Conservation (phyloP, 2,888 invertebrate genomes). For the Euplagia quadripunctaria region DNA sequence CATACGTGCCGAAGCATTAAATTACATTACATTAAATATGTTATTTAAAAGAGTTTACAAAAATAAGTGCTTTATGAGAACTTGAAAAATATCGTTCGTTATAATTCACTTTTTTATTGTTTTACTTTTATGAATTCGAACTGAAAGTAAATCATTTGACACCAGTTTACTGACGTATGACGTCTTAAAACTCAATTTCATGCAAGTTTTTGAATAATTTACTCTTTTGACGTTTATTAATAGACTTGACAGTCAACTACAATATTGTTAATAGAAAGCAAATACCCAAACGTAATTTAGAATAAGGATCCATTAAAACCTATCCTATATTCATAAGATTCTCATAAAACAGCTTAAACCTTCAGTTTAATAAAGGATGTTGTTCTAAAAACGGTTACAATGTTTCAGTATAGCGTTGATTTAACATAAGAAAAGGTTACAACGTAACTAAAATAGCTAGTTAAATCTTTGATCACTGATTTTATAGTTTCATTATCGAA, state of each 20-base stretch:
- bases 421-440: slow-evolving; percentile 11
- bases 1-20: too few relatives aligned
- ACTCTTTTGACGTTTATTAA: not conserved
- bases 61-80: too few relatives aligned
- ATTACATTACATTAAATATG: too few relatives aligned
- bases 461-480: slow-evolving; percentile 28
- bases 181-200: too few relatives aligned
- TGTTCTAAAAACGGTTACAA: slow-evolving; percentile 13
- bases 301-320: not conserved
- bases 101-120: too few relatives aligned
- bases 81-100: too few relatives aligned
- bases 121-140: too few relatives aligned
- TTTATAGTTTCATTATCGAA: slow-evolving; percentile 31
- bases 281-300: not conserved
- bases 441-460: slow-evolving; percentile 15
- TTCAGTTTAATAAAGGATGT: slow-evolving; percentile 25
- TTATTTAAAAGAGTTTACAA: too few relatives aligned
- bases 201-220: not conserved
- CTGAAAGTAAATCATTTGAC: too few relatives aligned
- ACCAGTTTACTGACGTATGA: too few relatives aligned
- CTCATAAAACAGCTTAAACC: slow-evolving; percentile 34
- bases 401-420: slow-evolving; percentile 10
- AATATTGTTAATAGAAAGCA: not conserved
- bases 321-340: slow-evolving; percentile 40
- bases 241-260: not conserved